phyloP scores from a whole-genome alignment of 2,113 vertebrate genomes.

The Platysteira castanea region DNA sequence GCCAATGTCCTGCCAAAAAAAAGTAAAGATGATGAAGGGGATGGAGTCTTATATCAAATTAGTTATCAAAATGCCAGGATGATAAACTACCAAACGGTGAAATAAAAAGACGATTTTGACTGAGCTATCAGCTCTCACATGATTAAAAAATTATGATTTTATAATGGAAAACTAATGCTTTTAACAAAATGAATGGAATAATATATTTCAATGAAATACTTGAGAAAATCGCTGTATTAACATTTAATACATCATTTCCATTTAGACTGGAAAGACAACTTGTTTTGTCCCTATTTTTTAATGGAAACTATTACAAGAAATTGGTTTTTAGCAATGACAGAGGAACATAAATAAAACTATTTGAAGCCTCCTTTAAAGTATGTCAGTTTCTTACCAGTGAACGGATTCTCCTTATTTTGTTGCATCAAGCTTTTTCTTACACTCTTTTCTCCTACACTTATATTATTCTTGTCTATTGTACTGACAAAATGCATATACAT shows the following conservation, averaged over 20 bases:
- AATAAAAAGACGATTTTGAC: background rate
- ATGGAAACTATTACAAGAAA: background rate
- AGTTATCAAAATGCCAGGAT: background rate
- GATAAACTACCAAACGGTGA: background rate
- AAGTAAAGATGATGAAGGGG: background rate
- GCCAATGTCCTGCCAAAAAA: background rate
- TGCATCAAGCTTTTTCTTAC: background rate
- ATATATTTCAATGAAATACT: background rate
- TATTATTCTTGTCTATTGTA: background rate
- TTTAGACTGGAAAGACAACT: background rate
- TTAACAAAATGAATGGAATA: background rate
- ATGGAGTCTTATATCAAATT: background rate
- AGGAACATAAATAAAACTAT: background rate
- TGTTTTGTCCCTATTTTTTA: background rate
- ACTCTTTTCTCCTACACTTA: background rate
- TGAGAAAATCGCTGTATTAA: background rate
- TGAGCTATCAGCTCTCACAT: background rate
- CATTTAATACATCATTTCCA: background rate
- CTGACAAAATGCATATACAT: accelerated
- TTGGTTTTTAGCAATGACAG: background rate
- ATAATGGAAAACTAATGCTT: background rate
- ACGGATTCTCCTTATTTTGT: background rate
- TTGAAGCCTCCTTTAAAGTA: background rate
- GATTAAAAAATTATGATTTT: background rate
- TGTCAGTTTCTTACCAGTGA: background rate